Percentiles rank a stretch among this genome's conserved stretches.
phyloP scores from a whole-genome alignment of 2,113 vertebrate species.

The Setophaga kirtlandii region DNA sequence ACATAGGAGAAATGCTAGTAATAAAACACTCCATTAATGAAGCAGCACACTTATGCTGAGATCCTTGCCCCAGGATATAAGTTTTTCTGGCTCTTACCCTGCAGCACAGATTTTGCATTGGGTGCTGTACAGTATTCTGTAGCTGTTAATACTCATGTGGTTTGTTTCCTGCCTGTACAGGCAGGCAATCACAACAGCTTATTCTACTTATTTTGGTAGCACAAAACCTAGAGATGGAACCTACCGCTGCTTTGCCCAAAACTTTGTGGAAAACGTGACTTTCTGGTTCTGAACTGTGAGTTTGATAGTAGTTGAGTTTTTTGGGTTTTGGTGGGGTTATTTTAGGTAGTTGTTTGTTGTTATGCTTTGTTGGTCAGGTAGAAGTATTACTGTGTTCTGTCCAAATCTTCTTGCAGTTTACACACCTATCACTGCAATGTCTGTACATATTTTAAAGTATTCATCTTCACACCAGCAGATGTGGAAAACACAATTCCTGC shows the following conservation, averaged over 20 bases:
- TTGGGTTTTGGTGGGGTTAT: not conserved
- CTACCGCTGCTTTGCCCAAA: not conserved
- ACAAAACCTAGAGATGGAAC: not conserved
- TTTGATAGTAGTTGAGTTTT: not conserved
- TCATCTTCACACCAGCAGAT: not conserved
- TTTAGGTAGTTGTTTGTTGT: not conserved
- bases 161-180: not conserved
- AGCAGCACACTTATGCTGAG: not conserved
- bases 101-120: not conserved
- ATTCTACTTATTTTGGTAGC: not conserved
- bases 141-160: not conserved
- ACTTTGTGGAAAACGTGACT: not conserved
- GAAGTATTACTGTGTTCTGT: not conserved
- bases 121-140: not conserved
- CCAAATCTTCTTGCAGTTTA: not conserved
- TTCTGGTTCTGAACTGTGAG: not conserved
- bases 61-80: not conserved
- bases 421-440: not conserved
- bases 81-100: not conserved
- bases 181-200: not conserved
- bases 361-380: not conserved
- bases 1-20: not conserved
- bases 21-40: not conserved
- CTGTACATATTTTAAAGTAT: not conserved
- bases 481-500: not conserved